phyloP scores from a whole-genome alignment of 2,797 vertebrate genomes.

The Neosilurus mollespiculum region DNA sequence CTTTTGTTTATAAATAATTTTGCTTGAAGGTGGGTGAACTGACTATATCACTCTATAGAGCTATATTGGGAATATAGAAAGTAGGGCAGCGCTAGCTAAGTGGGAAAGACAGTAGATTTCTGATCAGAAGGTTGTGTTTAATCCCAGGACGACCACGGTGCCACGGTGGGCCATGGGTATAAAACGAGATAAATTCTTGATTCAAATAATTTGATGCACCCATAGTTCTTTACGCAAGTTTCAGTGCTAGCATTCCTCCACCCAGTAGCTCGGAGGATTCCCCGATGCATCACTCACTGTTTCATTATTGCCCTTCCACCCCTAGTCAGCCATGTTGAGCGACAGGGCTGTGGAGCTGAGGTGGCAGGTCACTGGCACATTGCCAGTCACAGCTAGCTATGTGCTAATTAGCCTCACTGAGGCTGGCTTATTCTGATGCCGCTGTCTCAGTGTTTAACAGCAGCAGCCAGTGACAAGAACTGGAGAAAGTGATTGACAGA shows the following conservation, averaged over 20 bases:
- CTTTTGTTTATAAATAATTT: too few relatives aligned
- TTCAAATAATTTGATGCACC: not conserved
- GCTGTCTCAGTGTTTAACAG: constrained; percentile 61
- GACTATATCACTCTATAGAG: not conserved
- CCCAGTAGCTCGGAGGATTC: constrained; percentile 1
- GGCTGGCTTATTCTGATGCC: constrained; percentile 59
- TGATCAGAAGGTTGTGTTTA: not conserved
- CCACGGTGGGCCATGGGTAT: not conserved
- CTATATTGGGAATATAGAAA: not conserved
- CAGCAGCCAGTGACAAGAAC: constrained; percentile 9
- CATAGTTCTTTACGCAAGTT: not conserved
- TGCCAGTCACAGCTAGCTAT: constrained; percentile 70
- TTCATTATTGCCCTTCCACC: constrained; percentile 53
- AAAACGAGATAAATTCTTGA: not conserved
- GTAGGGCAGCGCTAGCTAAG: not conserved
- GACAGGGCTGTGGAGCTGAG: constrained; percentile 65
- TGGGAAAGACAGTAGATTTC: not conserved
- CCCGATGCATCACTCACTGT: constrained; percentile 33
- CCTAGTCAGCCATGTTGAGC: constrained; percentile 57
- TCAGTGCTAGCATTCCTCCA: not conserved
- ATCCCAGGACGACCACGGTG: not conserved
- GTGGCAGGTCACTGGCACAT: constrained; percentile 70
- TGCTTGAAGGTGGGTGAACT: not conserved
- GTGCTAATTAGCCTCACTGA: constrained; percentile 70
- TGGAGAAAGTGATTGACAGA: constrained; percentile 30